These are phyloP conservation scores for Lagocephalus sceleratus DNA, from an alignment of 2,797 vertebrate species.

Conservation along the genomic window DNA sequence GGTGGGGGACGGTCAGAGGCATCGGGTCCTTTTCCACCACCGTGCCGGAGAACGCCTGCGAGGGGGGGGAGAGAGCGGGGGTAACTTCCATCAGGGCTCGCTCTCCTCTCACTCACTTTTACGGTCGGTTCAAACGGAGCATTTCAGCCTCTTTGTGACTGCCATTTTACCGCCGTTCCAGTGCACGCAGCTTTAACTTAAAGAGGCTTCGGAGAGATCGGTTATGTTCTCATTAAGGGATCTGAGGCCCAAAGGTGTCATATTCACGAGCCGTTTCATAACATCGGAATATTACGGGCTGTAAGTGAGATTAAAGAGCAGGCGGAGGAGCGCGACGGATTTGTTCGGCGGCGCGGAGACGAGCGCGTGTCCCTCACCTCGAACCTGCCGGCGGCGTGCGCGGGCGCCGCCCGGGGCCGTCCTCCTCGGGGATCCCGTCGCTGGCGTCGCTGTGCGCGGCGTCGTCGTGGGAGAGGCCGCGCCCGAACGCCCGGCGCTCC, in stretches of 20 bases:
- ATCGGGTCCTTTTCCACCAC: constrained; percentile 94
- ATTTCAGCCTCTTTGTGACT: background rate
- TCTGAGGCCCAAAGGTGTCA: constrained; percentile 5
- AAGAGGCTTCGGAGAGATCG: constrained; percentile 29
- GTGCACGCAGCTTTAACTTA: constrained; percentile 17
- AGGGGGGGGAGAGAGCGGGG: background rate
- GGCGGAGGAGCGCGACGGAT: background rate
- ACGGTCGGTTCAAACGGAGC: background rate
- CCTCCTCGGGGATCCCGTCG: constrained; percentile 83
- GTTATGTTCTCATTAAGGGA: constrained; percentile 25
- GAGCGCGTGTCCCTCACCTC: constrained; percentile 71
- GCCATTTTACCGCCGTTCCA: constrained; percentile 14
- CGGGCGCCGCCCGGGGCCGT: constrained; percentile 69
- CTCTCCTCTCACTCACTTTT: background rate
- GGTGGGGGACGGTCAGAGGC: constrained; percentile 75
- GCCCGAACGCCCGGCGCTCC: constrained; percentile 78
- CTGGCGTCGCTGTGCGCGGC: constrained; percentile 81
- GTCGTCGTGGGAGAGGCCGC: constrained; percentile 85
- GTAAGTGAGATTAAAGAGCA: constrained; percentile 9
- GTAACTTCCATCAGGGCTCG: background rate
- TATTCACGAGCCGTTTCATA: constrained; percentile 13
- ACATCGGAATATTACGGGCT: background rate
- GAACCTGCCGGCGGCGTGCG: constrained; percentile 66
- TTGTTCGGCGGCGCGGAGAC: background rate
- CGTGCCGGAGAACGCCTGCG: constrained; percentile 94